phyloP scores from a whole-genome alignment of 2,797 vertebrate species.

The Onychomys torridus region DNA sequence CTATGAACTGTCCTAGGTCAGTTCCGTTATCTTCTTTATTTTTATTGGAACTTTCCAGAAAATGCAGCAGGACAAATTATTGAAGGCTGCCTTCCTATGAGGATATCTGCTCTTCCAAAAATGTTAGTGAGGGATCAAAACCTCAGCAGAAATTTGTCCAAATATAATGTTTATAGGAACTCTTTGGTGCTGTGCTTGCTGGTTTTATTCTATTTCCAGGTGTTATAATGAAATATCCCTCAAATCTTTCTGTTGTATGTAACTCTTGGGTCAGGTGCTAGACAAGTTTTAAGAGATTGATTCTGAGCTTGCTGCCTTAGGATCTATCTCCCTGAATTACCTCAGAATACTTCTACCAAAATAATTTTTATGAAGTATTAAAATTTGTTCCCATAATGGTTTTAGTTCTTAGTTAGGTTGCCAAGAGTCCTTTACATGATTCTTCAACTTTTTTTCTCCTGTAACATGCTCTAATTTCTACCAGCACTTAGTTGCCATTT shows the following conservation, averaged over 20 bases:
- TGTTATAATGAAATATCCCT: background rate
- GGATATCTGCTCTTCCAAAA: conserved; percentile 32
- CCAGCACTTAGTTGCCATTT: background rate
- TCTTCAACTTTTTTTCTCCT: background rate
- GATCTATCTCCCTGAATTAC: background rate
- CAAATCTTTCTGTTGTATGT: background rate
- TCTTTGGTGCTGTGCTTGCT: background rate
- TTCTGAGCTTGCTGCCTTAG: background rate
- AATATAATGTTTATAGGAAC: background rate
- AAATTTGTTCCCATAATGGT: background rate
- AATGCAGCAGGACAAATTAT: background rate
- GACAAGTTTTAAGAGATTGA: background rate
- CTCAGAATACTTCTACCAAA: background rate
- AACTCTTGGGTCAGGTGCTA: background rate
- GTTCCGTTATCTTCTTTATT: background rate
- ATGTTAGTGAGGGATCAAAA: conserved; percentile 13
- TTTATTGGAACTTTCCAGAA: background rate
- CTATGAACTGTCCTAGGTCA: background rate
- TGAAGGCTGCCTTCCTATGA: background rate
- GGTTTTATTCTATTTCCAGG: conserved; percentile 41
- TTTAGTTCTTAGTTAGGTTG: background rate
- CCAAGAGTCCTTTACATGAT: no score
- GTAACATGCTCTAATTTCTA: background rate
- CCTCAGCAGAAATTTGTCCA: background rate
- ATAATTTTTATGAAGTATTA: background rate